Evolutionary conservation across 2,888 invertebrate species (phyloP).

Genomic region (Lasius fuliginosus): DNA sequence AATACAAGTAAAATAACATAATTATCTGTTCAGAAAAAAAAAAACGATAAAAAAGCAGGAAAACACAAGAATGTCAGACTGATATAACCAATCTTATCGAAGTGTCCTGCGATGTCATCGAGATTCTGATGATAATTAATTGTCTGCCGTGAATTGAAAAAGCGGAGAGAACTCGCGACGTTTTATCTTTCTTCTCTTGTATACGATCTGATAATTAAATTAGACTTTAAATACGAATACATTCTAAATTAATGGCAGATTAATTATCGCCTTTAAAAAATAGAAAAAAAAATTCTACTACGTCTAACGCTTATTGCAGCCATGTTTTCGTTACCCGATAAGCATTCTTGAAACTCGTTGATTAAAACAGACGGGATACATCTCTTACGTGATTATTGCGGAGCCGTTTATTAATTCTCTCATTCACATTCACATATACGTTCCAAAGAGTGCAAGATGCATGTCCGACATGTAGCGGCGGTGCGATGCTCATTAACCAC

Average conservation of each 20-base stretch:
- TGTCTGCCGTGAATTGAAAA: not conserved
- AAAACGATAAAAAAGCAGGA: not conserved
- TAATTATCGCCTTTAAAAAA: not conserved
- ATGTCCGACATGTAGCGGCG: not conserved
- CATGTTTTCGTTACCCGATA: not conserved
- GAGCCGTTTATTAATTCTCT: not conserved
- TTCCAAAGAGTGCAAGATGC: constrained; percentile 14
- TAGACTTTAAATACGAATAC: not conserved
- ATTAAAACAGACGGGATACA: not conserved
- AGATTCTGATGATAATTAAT: constrained; percentile 12
- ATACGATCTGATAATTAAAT: not conserved
- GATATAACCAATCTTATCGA: constrained; percentile 15
- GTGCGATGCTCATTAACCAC: constrained; percentile 10
- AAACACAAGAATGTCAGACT: not conserved
- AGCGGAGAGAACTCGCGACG: constrained; percentile 12
- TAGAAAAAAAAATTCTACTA: not conserved
- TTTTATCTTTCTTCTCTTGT: not conserved
- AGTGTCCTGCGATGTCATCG: not conserved
- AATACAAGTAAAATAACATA: constrained; percentile 10
- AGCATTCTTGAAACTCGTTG: not conserved
- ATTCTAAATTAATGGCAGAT: not conserved
- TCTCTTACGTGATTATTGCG: not conserved
- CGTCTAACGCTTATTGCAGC: not conserved
- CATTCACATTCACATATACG: not conserved
- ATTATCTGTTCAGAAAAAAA: constrained; percentile 4